Base-by-base conservation (phyloP, 2,113 vertebrate species). In the Phylloscopus trochilus region DNA sequence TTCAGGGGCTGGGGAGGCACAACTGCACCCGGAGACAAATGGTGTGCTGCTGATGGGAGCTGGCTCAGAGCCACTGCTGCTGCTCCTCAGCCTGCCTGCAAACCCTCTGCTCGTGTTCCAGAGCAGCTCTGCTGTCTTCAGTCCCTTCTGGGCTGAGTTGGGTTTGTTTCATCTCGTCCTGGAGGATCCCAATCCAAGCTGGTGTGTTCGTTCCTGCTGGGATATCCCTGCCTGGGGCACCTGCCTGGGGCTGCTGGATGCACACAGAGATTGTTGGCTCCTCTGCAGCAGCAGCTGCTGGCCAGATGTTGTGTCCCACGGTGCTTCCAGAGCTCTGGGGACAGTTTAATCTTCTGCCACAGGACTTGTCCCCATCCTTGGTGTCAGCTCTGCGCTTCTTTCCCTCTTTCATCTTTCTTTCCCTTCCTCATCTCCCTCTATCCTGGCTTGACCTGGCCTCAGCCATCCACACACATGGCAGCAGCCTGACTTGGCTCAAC, bases 11-110 rank as follows among this genome's bases (percentile, higher is more conserved):
- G 64, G 24, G 75, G 79, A 81, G 77, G 86, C 51, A 59, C 53
- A 33, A 11, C 1, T 15, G 37, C 53, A 3, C 78, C 41, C 26
- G 2, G 47, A 90, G 89, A 93, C 23, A 30, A 77, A 96, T 79
- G 1, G 74, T 13, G 92, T 92, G 90, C 59, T 87, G 52, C 28
- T 70, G 96, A 89, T 59, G 93, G 77, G 63, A 94, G 87, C 35
- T 94, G 95, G 87, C 89, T 22, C 60, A 5, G 35, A 84, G 83
- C 81, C 96, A 89, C 68, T 7, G 41, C 77, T 81, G 89, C 91
- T 78, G 72, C 59, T 80, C 62, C 80, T 58, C 13, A 53, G 53
- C 68, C 80, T 73, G 30, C 59, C 59, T 3, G 3, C 35, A 43
- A 83, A 80, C 8, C 43, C 33, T 39, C 52, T 21, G 68, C 80